Evolutionary conservation across 2,113 vertebrate species (phyloP).

Genomic region (Pseudorhombus dupliciocellatus): DNA sequence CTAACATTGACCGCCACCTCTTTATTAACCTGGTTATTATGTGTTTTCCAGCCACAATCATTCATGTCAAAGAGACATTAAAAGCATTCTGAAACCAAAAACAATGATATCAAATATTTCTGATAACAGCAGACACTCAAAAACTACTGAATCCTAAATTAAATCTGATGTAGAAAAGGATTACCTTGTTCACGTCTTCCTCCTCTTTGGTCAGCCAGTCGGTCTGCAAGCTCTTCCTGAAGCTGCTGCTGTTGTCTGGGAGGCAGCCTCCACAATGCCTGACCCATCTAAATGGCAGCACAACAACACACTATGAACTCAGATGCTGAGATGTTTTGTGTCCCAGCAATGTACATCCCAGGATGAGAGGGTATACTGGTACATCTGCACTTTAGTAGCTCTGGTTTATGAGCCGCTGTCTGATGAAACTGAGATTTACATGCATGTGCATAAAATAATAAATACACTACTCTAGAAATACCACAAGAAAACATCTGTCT

Average conservation of each 20-base stretch:
- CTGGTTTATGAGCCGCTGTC: too few relatives aligned
- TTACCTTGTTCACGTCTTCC: conserved; percentile 53
- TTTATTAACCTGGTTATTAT: background rate
- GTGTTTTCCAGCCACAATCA: too few relatives aligned
- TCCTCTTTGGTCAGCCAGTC: conserved; percentile 57
- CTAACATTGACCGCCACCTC: background rate
- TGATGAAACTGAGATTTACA: too few relatives aligned
- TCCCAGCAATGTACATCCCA: background rate
- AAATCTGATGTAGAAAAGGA: background rate
- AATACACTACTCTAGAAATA: too few relatives aligned
- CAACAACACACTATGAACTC: conserved; percentile 34
- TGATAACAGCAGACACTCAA: background rate
- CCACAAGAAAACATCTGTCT: background rate
- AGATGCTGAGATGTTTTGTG: background rate
- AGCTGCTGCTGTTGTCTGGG: conserved; percentile 91
- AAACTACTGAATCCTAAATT: background rate
- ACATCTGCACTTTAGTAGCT: too few relatives aligned
- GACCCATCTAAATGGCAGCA: conserved; percentile 90
- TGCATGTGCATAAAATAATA: background rate
- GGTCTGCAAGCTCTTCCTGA: conserved; percentile 88
- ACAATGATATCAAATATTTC: background rate
- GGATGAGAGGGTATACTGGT: background rate
- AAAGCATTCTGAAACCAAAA: background rate
- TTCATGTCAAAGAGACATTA: too few relatives aligned
- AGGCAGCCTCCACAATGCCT: conserved; percentile 96